phyloP scores from a whole-genome alignment of 2,888 invertebrate species.

The Dynastes grantii region DNA sequence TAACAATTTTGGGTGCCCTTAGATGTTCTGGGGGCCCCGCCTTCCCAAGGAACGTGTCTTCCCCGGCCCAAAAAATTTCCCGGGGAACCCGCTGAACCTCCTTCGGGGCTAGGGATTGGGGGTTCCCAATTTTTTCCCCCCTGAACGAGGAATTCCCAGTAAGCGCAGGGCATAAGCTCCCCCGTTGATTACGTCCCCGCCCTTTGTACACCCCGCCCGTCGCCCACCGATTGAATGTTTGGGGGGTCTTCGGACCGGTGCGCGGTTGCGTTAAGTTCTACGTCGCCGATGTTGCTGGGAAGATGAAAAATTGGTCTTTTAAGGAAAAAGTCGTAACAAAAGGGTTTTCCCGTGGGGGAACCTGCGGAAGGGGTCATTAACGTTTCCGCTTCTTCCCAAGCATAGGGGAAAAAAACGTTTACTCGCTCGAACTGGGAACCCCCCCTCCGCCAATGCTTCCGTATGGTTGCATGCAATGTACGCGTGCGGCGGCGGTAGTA shows the following conservation, averaged over 20 bases:
- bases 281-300: constrained; percentile 72
- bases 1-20: constrained; percentile 69
- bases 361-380: constrained; percentile 74
- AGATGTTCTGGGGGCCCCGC: constrained; percentile 77
- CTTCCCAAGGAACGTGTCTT: constrained; percentile 75
- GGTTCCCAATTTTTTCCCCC: constrained; percentile 75
- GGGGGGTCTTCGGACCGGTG: constrained; percentile 75
- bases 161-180: constrained; percentile 77
- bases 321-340: constrained; percentile 75
- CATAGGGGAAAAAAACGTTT: too few relatives aligned
- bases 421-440: too few relatives aligned
- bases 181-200: constrained; percentile 76
- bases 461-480: too few relatives aligned
- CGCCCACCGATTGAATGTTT: constrained; percentile 78
- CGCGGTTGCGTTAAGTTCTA: constrained; percentile 66
- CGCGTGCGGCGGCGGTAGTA: too few relatives aligned
- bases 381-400: constrained; percentile 41
- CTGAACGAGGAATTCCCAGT: constrained; percentile 80
- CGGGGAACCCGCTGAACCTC: constrained; percentile 80
- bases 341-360: constrained; percentile 80
- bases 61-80: constrained; percentile 76
- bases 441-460: too few relatives aligned
- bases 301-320: constrained; percentile 66
- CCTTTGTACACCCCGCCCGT: constrained; percentile 81
- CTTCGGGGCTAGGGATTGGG: constrained; percentile 80